phyloP scores from a whole-genome alignment of 2,888 invertebrate species.

The Chloroclysta siterata region DNA sequence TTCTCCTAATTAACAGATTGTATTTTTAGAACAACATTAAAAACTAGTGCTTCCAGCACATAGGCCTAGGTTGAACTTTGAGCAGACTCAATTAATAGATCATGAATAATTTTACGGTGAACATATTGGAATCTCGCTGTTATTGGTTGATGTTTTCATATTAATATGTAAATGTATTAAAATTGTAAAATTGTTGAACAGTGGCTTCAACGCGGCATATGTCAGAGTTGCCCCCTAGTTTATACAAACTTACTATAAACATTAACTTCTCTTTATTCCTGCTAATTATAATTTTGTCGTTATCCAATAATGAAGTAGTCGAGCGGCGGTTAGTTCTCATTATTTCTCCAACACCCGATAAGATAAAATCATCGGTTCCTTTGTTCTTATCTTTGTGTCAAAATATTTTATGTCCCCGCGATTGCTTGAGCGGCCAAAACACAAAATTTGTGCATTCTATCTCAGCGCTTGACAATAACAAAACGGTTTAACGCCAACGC shows the following conservation, averaged over 20 bases:
- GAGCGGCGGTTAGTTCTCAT: constrained; percentile 66
- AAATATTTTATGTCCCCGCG: constrained; percentile 79
- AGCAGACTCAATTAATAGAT: constrained; percentile 27
- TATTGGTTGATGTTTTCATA: background rate
- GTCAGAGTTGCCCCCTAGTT: too few species aligned
- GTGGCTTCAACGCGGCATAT: background rate
- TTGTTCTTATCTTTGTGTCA: constrained; percentile 77
- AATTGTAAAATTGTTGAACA: background rate
- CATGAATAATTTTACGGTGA: constrained; percentile 31
- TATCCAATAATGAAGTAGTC: constrained; percentile 68
- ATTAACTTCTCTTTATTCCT: background rate
- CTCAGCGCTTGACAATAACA: background rate
- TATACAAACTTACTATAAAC: too few species aligned
- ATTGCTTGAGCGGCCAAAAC: constrained; percentile 52
- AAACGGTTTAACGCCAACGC: background rate
- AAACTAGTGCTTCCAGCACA: constrained; percentile 6
- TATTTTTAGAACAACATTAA: background rate
- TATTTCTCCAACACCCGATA: constrained; percentile 74
- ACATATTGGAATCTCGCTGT: constrained; percentile 22
- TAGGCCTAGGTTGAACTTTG: constrained; percentile 26
- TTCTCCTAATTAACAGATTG: too few species aligned
- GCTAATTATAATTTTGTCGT: constrained; percentile 13
- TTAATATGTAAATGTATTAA: background rate
- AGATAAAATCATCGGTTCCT: constrained; percentile 73
- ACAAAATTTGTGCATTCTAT: constrained; percentile 22